phyloP scores from a whole-genome alignment of 2,113 vertebrate genomes.

The Cyprinus carpio region DNA sequence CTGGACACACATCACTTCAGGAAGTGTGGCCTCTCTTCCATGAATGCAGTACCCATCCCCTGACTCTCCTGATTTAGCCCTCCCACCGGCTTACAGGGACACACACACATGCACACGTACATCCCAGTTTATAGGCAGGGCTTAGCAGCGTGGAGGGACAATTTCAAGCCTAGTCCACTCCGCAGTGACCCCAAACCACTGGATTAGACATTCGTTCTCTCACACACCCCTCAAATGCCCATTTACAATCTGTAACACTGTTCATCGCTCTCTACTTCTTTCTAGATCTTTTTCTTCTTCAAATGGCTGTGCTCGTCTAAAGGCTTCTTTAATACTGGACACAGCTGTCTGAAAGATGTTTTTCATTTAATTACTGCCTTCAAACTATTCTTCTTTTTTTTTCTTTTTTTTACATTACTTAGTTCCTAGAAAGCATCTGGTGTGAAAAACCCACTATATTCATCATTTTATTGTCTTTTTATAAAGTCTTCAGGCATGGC shows the following conservation, averaged over 20 bases:
- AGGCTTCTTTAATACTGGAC: background rate
- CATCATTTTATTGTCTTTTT: background rate
- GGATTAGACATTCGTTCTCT: slow-evolving; percentile 15
- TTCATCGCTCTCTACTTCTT: slow-evolving; percentile 7
- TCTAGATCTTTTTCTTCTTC: background rate
- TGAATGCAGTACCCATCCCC: background rate
- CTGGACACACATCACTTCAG: background rate
- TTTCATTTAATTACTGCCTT: background rate
- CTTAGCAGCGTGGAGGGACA: slow-evolving; percentile 35
- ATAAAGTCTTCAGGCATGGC: too few species aligned
- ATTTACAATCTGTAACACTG: slow-evolving; percentile 10
- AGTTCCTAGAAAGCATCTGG: background rate
- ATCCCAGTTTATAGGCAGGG: background rate
- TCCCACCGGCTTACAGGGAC: background rate
- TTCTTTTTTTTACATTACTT: background rate
- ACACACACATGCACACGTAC: slow-evolving; percentile 26
- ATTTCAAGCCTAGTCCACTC: slow-evolving; percentile 47
- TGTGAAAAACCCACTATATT: background rate
- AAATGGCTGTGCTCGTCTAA: background rate
- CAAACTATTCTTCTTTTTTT: background rate
- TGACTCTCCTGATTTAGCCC: slow-evolving; percentile 32
- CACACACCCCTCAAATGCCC: background rate
- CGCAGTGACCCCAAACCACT: slow-evolving; percentile 39
- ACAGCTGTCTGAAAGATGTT: background rate
- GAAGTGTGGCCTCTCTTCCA: slow-evolving; percentile 1